Evolutionary conservation across 2,888 invertebrate species (phyloP), one percentile per base, ranked within the genome.

Genomic region (Lypha dubia): DNA sequence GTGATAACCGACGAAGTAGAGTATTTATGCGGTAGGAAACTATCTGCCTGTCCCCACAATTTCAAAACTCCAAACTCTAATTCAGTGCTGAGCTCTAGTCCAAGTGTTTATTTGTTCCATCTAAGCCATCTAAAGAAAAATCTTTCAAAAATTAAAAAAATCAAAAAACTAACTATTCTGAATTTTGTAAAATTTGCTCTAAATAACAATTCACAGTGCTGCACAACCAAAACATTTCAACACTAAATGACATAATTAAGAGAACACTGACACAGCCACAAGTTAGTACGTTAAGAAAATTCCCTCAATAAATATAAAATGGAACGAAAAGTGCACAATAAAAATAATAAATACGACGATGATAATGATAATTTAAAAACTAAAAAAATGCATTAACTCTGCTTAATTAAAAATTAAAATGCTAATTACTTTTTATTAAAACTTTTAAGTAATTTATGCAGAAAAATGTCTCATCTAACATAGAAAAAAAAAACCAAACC

Each of bases 401-500:
- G 77, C 74, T 81, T 84, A 81, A 84, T 84, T 84, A 84, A 84
- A 81, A 84, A 81, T 84, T 84, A 74, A 79, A 81, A 84, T 75
- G 74, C 73, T 84, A 84, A 84, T 84, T 81, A 84, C 77, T 67
- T 84, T 81, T 84, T 84, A 81, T 84, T 84, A 81, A 84, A 84
- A 84, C 68, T 77, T 81, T 84, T 79, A 84, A 84, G 77, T 84
- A 84, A 81, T 81, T 81, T 81, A 79, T 81, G 77, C 81, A 81
- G 49, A 81, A 81, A 75, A 82, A 49, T 75, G 75, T 76, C 81
- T 70, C 75, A 76, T 63, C 63, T 41, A 58, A 17, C 38, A 60
- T n/a, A n/a, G n/a, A n/a, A n/a, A n/a, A n/a, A n/a, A n/a, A n/a
- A n/a, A n/a, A 60, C 60, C 24, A 35, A 32, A 77, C n/a, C 0